These are phyloP conservation scores for Julus scanicus DNA, from an alignment of 2,888 invertebrate species.

Conservation along the genomic window DNA sequence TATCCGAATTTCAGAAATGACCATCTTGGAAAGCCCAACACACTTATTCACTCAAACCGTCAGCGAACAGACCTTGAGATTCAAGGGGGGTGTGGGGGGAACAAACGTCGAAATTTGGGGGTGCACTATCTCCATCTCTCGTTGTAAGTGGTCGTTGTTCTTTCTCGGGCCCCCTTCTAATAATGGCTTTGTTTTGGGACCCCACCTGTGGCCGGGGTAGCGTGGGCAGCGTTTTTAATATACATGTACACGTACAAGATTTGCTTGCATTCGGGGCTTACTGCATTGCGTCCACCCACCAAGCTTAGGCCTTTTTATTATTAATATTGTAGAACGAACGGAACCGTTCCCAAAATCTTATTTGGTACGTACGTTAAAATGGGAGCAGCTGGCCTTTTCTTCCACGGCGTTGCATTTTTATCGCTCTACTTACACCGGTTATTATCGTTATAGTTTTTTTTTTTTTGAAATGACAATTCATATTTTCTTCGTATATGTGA, in stretches of 20 bases:
- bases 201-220: not conserved
- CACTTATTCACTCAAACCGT: not conserved
- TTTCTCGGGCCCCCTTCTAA: not conserved
- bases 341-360: constrained; percentile 36
- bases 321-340: not conserved
- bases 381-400: not conserved
- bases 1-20: not conserved
- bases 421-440: not conserved
- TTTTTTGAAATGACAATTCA: constrained; percentile 11
- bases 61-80: not conserved
- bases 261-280: no score
- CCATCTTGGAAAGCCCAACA: not conserved
- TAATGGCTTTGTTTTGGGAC: constrained; percentile 31
- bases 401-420: not conserved
- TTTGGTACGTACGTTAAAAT: not conserved
- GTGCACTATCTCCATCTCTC: not conserved
- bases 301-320: not conserved
- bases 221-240: not conserved
- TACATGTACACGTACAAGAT: not conserved
- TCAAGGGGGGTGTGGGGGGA: not conserved
- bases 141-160: constrained; percentile 16
- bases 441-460: not conserved
- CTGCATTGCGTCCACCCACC: not conserved
- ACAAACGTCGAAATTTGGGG: not conserved
- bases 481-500: not conserved